Evolutionary conservation across 2,888 invertebrate species (phyloP), one percentile per base, ranked within the genome.

Genomic region (Malthinus flaveolus): DNA sequence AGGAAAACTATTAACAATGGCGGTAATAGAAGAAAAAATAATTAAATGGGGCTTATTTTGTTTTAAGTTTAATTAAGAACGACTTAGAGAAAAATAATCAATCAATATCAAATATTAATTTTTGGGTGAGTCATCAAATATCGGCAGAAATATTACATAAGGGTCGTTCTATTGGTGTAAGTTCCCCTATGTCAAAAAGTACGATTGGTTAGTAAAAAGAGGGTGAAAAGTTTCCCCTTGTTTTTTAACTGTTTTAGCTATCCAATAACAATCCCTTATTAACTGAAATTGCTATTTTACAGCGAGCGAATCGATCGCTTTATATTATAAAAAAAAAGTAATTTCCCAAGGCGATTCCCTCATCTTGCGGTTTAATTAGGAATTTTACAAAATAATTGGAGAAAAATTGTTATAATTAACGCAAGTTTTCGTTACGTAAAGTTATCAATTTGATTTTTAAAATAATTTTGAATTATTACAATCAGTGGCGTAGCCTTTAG

Each of bases 221-320:
- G 72, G 73, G 71, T 71, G 68, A 65, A 66, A 68, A 65, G 48
- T 68, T 69, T 68, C 68, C 74, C 73, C 73, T 67, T 70, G 71
- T 75, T 75, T 75, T 75, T 75, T 75, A 73, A 66, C 67, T 69
- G 68, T 73, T 74, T 74, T 72, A 70, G 60, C 59, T 63, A 66
- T 65, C 75, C 75, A 75, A 74, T 75, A 62, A 65, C 52, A 49
- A 61, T 56, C 54, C 56, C 31, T 56, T 60, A 49, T 61, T 61
- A 59, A 49, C 62, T 63, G 63, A 60, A 65, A 54, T 50, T 35
- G 39, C 42, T 47, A 11, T 13, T 42, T 42, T 42, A 23, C 5
- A 23, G 23, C 23, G 23, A 23, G 23, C 2, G 23, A 23, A 23
- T 23, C 23, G 23, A 23, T 23, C 23, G 5, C 5, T 23, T 23